These are phyloP conservation scores for Drosophila mayri DNA, from an alignment of 1,140 invertebrate genomes.

Conservation along the genomic window DNA sequence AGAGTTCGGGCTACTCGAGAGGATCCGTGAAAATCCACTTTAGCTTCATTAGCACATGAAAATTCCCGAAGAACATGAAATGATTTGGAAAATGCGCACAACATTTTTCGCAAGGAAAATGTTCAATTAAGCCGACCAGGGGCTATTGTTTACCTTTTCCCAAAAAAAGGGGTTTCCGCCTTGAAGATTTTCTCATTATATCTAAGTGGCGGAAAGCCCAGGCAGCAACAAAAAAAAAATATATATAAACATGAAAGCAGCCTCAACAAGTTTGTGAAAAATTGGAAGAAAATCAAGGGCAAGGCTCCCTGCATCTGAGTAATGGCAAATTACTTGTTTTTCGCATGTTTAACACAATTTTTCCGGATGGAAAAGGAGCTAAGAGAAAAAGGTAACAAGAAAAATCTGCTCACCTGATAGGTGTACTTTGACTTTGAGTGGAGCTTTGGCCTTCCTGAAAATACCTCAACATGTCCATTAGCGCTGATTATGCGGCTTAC, in stretches of 20 bases:
- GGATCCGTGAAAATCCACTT: slow-evolving; percentile 31
- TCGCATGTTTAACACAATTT: slow-evolving; percentile 81
- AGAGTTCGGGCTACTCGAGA: slow-evolving; percentile 32
- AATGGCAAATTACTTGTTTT: slow-evolving; percentile 74
- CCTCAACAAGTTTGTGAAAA: slow-evolving; percentile 26
- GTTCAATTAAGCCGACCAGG: slow-evolving; percentile 59
- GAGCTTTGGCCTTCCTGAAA: slow-evolving; percentile 13
- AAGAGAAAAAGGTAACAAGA: slow-evolving; percentile 8
- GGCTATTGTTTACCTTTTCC: slow-evolving; percentile 33
- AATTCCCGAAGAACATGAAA: slow-evolving; percentile 47
- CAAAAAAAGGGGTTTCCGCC: slow-evolving; percentile 64
- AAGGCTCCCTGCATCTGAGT: slow-evolving; percentile 42
- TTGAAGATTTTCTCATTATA: slow-evolving; percentile 67
- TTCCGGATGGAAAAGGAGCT: slow-evolving; percentile 39
- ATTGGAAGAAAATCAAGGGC: slow-evolving; percentile 32
- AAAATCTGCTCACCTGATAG: slow-evolving; percentile 23
- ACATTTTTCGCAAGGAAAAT: slow-evolving; percentile 55
- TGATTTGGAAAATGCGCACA: slow-evolving; percentile 58
- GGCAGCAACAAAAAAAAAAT: slow-evolving; percentile 1
- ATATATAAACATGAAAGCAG: slow-evolving; percentile 5
- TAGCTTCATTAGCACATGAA: slow-evolving; percentile 67
- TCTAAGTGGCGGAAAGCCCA: slow-evolving; percentile 51
- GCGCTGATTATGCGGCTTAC: slow-evolving; percentile 43
- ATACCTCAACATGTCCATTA: slow-evolving; percentile 40
- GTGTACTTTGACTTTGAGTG: slow-evolving; percentile 17